A percentile compares a stretch with the other conserved stretches of the same genome.
These are phyloP conservation scores for Melanotaenia nigrans DNA, from an alignment of 2,797 vertebrate genomes.

Conservation along the genomic window DNA sequence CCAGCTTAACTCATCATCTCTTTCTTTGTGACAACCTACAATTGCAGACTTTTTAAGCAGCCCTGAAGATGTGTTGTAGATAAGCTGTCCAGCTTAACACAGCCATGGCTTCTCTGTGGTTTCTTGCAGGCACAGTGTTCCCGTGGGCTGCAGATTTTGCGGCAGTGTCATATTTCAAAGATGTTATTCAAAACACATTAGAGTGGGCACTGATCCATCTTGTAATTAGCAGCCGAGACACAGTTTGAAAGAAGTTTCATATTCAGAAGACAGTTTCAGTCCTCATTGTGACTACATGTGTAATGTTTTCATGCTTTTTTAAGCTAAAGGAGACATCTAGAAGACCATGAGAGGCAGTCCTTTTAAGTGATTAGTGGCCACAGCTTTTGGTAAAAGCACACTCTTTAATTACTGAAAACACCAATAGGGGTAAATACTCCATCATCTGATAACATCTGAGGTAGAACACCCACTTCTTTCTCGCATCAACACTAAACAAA, in stretches of 20 bases:
- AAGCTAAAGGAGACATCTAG: constrained; percentile 20
- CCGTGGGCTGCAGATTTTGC: constrained; percentile 40
- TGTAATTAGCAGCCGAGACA: constrained; percentile 41
- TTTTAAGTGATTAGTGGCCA: constrained; percentile 68
- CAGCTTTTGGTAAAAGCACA: constrained; percentile 63
- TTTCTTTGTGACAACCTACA: constrained; percentile 68
- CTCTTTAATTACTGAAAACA: constrained; percentile 80
- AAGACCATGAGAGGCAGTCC: constrained; percentile 46
- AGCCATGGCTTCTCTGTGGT: constrained; percentile 45
- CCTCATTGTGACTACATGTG: constrained; percentile 7
- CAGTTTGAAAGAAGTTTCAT: constrained; percentile 20
- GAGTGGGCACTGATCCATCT: constrained; percentile 36
- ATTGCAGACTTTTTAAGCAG: constrained; percentile 73
- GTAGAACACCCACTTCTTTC: constrained; percentile 34
- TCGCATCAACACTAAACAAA: constrained; percentile 56
- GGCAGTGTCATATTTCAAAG: constrained; percentile 75
- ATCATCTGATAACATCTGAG: constrained; percentile 80
- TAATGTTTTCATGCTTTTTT: constrained; percentile 1
- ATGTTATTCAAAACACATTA: constrained; percentile 52
- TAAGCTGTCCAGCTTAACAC: constrained; percentile 69
- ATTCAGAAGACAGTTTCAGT: constrained; percentile 22
- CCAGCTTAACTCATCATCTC: constrained; percentile 67
- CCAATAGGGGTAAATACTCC: constrained; percentile 72
- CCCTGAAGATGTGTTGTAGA: constrained; percentile 74
- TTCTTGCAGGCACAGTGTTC: constrained; percentile 48